These are phyloP conservation scores for Sinocyclocheilus anophthalmus DNA, from an alignment of 2,113 vertebrate species.

Conservation along the genomic window DNA sequence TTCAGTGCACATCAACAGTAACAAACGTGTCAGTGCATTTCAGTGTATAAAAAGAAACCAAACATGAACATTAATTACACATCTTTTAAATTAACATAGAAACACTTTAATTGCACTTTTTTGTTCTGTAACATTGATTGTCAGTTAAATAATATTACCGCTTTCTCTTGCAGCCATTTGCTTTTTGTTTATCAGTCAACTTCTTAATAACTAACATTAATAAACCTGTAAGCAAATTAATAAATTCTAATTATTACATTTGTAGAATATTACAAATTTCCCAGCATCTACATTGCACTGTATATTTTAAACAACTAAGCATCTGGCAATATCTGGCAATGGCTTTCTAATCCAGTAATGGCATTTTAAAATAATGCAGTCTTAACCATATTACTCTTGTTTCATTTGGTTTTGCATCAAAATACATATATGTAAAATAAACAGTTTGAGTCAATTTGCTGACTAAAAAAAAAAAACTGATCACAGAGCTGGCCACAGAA, in stretches of 20 bases:
- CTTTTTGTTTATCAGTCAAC: conserved; percentile 5
- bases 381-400: conserved; percentile 36
- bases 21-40: conserved; percentile 34
- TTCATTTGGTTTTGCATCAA: conserved; percentile 22
- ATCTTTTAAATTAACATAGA: conserved; percentile 49
- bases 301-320: background rate
- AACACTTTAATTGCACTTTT: conserved; percentile 55
- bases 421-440: conserved; percentile 20
- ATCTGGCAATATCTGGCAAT: background rate
- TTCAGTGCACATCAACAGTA: conserved; percentile 30
- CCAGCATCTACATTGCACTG: background rate
- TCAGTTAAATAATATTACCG: conserved; percentile 26
- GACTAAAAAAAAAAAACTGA: conserved; percentile 16
- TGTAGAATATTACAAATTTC: background rate
- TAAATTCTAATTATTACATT: background rate
- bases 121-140: background rate
- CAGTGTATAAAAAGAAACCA: conserved; percentile 28
- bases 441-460: conserved; percentile 13
- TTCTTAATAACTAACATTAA: conserved; percentile 22
- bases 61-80: conserved; percentile 22
- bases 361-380: conserved; percentile 23
- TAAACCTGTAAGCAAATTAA: background rate
- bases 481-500: no score
- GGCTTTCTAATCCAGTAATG: conserved; percentile 19
- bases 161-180: background rate